phyloP scores from a whole-genome alignment of 2,113 vertebrate species.

The Saguinus midas region DNA sequence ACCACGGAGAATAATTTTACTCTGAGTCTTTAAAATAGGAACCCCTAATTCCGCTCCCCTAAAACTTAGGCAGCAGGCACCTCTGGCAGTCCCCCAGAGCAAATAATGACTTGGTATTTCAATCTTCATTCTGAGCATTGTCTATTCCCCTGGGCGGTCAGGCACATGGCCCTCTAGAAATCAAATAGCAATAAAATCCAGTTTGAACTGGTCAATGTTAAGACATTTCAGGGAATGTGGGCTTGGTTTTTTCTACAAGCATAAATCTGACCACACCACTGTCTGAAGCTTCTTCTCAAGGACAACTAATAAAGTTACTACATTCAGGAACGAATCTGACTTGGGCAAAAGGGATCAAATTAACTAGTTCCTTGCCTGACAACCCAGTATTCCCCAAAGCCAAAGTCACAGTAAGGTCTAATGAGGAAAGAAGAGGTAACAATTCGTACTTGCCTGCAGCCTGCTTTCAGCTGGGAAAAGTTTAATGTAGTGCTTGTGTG shows the following conservation, averaged over 20 bases:
- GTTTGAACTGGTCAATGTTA: constrained; percentile 51
- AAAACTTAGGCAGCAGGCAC: constrained; percentile 50
- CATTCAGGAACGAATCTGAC: not conserved
- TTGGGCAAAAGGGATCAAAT: not conserved
- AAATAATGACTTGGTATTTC: constrained; percentile 62
- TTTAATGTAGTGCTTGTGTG: constrained; percentile 68
- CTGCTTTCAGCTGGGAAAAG: constrained; percentile 40
- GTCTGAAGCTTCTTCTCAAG: constrained; percentile 10
- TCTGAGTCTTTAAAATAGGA: constrained; percentile 47
- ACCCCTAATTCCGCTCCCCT: not conserved
- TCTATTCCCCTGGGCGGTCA: constrained; percentile 39
- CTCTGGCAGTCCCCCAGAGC: constrained; percentile 53
- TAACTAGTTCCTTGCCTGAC: constrained; percentile 25
- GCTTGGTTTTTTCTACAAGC: constrained; percentile 30
- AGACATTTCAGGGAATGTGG: constrained; percentile 34
- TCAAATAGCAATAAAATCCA: constrained; percentile 56
- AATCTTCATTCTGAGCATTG: constrained; percentile 53
- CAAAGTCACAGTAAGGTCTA: not conserved
- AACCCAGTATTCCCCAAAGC: not conserved
- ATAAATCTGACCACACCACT: constrained; percentile 48
- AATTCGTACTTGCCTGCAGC: constrained; percentile 8
- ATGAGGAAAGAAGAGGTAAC: constrained; percentile 30
- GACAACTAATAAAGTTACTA: not conserved
- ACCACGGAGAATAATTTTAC: not conserved
- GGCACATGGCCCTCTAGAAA: constrained; percentile 48